Base-by-base conservation (phyloP, 1,140 invertebrate species). In the Paraescarpia echinospica region DNA sequence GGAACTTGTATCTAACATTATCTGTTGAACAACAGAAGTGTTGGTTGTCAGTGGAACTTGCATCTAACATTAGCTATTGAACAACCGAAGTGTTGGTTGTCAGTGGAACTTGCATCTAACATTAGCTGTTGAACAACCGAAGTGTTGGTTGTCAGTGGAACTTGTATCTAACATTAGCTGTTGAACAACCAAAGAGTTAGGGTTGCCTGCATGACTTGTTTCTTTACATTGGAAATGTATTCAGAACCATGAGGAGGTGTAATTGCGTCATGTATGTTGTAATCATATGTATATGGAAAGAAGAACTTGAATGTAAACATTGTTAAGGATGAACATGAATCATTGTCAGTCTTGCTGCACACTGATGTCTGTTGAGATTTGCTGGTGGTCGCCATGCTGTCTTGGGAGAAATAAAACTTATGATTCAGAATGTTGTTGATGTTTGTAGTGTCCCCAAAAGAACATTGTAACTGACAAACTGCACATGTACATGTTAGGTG, bases 341-440 rank as follows among this genome's bases (percentile, higher is more conserved):
- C 35, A 59, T 33, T 91, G 31, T 41, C n/a, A 35, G 5, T 33
- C 90, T 34, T 90, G 33, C 89, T 34, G 9, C 33, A 90, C 27
- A 35, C 14, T 14, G n/a, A n/a, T 5, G 34, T 35, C 35, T n/a
- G 34, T 34, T 91, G 90, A 35, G 90, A 35, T 91, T 34, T n/a
- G n/a, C 35, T 91, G 34, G 34, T 35, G 34, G 90, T 91, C 35
- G 35, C 34, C 90, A 35, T 14, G 14, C 5, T 91, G 31, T 35
- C 90, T 91, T 9, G 27, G 34, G 35, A 35, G 34, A 91, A 91
- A 51, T 92, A 51, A 51, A 51, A 77, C 41, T 92, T 48, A 59
- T 48, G 48, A 41, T 92, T 92, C 22, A 59, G n/a, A 59, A 48
- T n/a, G n/a, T 92, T 92, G 91, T 92, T 51, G 91, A 77, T 77